These are phyloP conservation scores for Malurus elegans DNA, from an alignment of 2,113 vertebrate species.

Conservation along the genomic window DNA sequence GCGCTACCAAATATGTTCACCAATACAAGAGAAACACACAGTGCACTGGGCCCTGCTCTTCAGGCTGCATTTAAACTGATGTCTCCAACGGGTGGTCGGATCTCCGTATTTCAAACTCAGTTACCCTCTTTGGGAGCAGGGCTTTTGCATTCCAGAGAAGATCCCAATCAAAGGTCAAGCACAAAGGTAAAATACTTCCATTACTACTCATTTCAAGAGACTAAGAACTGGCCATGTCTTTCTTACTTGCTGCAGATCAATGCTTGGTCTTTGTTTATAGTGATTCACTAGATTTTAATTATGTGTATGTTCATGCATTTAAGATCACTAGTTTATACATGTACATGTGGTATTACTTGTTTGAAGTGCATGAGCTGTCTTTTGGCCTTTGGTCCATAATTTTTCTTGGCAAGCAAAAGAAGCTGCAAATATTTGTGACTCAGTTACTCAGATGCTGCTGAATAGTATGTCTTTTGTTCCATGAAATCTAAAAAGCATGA, in stretches of 20 bases:
- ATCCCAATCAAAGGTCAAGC: constrained; percentile 94
- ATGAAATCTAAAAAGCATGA: not conserved
- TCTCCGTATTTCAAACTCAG: constrained; percentile 95
- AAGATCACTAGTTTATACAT: not conserved
- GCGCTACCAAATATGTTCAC: constrained; percentile 90
- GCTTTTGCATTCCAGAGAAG: constrained; percentile 89
- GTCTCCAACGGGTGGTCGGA: constrained; percentile 91
- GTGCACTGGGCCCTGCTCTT: constrained; percentile 90
- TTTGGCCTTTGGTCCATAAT: not conserved
- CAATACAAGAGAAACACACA: constrained; percentile 90
- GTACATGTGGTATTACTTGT: not conserved
- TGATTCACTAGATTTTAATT: not conserved
- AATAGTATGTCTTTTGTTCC: not conserved
- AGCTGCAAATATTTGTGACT: not conserved
- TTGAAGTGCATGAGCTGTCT: not conserved
- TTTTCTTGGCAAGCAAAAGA: not conserved
- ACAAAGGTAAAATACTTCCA: constrained; percentile 80
- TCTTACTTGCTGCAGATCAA: not conserved
- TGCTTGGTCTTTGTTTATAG: not conserved
- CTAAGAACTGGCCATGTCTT: not conserved
- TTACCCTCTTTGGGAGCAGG: constrained; percentile 90
- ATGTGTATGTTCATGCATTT: not conserved
- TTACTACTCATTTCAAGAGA: not conserved
- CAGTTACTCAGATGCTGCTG: not conserved
- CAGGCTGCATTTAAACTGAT: constrained; percentile 96